phyloP scores from a whole-genome alignment of 2,113 vertebrate species.

The Corapipo altera region DNA sequence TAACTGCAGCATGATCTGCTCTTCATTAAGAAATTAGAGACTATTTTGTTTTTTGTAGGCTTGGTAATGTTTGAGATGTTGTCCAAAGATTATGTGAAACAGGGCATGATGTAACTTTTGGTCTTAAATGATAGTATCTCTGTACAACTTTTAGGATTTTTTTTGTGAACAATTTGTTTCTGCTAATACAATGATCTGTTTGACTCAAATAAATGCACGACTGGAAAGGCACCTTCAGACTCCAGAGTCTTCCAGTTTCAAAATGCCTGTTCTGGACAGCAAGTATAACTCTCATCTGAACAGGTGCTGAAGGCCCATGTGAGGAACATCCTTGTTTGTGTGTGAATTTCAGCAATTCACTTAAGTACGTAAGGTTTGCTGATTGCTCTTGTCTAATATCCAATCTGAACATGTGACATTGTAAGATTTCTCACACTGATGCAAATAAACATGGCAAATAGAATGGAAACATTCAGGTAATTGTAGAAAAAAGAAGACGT shows the following conservation, averaged over 20 bases:
- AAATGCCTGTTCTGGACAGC: neutral
- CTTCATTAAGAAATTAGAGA: neutral
- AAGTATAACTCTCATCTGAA: neutral
- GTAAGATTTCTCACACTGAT: neutral
- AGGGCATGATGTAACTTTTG: neutral
- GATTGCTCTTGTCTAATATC: neutral
- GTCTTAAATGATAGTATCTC: neutral
- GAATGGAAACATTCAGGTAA: neutral
- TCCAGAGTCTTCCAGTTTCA: neutral
- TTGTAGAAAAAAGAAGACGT: neutral
- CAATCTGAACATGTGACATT: neutral
- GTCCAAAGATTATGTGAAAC: neutral
- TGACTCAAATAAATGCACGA: too few species aligned
- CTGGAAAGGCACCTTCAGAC: neutral
- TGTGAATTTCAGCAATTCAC: neutral
- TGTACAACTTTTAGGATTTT: neutral
- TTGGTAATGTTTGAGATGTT: neutral
- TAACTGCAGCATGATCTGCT: neutral
- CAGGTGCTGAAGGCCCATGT: too few species aligned
- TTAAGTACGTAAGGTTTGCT: neutral
- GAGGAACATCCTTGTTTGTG: fast-evolving
- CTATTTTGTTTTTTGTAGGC: neutral
- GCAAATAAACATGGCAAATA: neutral
- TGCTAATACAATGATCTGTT: neutral
- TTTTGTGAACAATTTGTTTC: neutral